Percentiles rank a stretch among this genome's conserved stretches.
These are phyloP conservation scores for Trissoscelio sp. DNA, from an alignment of 2,888 invertebrate species.

Conservation along the genomic window DNA sequence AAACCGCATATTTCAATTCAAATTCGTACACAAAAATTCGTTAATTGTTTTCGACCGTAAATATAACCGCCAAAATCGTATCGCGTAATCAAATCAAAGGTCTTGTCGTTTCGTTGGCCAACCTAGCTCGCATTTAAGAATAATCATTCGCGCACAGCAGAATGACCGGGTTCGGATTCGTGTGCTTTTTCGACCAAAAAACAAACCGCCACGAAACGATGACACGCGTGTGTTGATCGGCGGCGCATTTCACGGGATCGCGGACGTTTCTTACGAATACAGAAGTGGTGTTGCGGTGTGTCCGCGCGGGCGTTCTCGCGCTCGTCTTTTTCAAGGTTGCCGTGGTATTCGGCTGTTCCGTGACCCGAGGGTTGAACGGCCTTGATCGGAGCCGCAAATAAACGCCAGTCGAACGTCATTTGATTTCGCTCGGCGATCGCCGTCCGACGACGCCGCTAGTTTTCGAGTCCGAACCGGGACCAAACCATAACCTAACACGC, in stretches of 20 bases:
- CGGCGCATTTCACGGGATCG: background rate
- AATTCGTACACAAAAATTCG: no score
- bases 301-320: background rate
- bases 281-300: background rate
- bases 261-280: no score
- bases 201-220: background rate
- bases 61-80: no score
- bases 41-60: no score
- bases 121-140: background rate
- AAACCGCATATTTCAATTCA: no score
- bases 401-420: constrained; percentile 2
- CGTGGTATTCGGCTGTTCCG: background rate
- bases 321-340: constrained; percentile 7
- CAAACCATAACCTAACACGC: constrained; percentile 20
- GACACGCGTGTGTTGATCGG: background rate
- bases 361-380: constrained; percentile 9
- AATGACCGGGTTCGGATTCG: constrained; percentile 7
- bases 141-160: background rate
- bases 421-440: background rate
- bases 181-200: background rate
- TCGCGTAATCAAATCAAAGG: no score
- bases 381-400: constrained; percentile 10
- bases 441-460: background rate
- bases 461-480: background rate
- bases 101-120: constrained; percentile 4